Base-by-base conservation (phyloP, 2,113 vertebrate genomes). In the Leptodactylus fuscus region DNA sequence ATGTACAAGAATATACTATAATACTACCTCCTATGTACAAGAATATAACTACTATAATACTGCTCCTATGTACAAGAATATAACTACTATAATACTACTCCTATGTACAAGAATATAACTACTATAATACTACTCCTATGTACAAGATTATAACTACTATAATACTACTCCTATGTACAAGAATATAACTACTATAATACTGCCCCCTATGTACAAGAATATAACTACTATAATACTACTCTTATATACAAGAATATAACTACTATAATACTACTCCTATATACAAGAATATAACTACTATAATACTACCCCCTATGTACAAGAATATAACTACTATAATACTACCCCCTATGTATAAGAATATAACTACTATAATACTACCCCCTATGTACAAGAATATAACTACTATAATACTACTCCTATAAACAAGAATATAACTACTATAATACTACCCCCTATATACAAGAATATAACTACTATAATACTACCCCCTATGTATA, bases 1-100 rank as follows among this genome's bases (percentile, higher is more conserved):
- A 60, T 60, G 10, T 60, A 60, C 58, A 60, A 29, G n/a, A 60
- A 27, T 60, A 60, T 60, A 27, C n/a, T 60, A 60, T 60, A 29
- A 60, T 60, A 60, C 24, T 60, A 11, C 24, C n/a, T 8, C 51
- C 18, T 53, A 53, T 53, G 51, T 53, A 53, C 51, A 53, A 53
- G 51, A 53, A 53, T 53, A 53, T 53, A 53, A 53, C 51, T 53
- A 53, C 51, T 53, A 53, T 53, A 53, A 53, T 53, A 53, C 51
- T 53, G 51, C 18, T 5, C 51, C 51, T 53, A 53, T 58, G 53
- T 58, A n/a, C 53, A 24, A 10, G 20, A 58, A n/a, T 58, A 58
- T 58, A 58, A 24, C 8, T 10, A 58, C 4, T 58, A 58, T 24
- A 24, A 58, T 58, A 58, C 53, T 58, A 7, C n/a, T 10, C 58